Evolutionary conservation across 2,888 invertebrate genomes (phyloP).

Genomic region (Coecobrya sp.): DNA sequence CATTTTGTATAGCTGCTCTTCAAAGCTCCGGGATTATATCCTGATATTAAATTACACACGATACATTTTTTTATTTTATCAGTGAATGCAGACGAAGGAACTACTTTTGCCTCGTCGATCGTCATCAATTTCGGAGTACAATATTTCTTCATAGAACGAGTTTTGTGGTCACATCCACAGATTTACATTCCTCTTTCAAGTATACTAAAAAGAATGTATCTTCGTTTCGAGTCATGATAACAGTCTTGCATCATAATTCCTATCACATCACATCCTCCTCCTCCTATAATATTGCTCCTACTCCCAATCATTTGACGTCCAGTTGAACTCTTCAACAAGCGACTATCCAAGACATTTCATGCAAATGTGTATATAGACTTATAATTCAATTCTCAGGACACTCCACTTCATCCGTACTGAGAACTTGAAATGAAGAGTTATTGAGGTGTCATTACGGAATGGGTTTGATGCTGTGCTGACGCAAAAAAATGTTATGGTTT

Average conservation of each 20-base stretch:
- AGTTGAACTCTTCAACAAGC: neutral
- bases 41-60: too few species aligned
- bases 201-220: too few species aligned
- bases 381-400: neutral
- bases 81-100: too few species aligned
- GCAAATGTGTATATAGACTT: neutral
- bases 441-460: neutral
- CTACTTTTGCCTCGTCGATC: too few species aligned
- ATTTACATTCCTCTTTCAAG: too few species aligned
- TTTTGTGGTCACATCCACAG: too few species aligned
- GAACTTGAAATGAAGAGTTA: conserved; percentile 3
- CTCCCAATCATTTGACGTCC: conserved; percentile 26
- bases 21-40: too few species aligned
- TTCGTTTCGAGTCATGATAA: too few species aligned
- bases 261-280: neutral
- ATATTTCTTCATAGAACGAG: too few species aligned
- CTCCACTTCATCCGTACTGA: neutral
- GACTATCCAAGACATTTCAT: neutral
- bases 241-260: neutral
- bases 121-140: too few species aligned
- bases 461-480: neutral
- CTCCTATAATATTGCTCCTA: neutral
- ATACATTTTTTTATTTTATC: too few species aligned
- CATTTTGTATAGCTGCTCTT: too few species aligned
- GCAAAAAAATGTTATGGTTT: neutral